These are phyloP conservation scores for Delichon dasypus DNA, from an alignment of 2,797 vertebrate genomes.

Conservation along the genomic window DNA sequence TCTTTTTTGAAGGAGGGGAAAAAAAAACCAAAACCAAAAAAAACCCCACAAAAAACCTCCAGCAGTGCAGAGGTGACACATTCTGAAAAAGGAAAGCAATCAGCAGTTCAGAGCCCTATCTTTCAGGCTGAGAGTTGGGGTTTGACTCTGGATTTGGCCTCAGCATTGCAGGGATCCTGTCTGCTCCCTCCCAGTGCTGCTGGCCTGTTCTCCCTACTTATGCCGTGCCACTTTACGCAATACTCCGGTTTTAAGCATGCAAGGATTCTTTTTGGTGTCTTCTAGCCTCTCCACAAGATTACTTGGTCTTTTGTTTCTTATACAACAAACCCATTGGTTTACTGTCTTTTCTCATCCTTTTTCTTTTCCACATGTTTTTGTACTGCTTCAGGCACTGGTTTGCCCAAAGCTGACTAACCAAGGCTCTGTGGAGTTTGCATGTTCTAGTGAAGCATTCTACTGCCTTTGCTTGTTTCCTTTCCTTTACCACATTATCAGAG, in stretches of 20 bases:
- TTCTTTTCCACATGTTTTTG: neutral
- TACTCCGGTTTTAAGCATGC: neutral
- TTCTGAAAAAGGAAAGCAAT: neutral
- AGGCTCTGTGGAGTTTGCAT: neutral
- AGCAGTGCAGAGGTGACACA: neutral
- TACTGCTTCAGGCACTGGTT: neutral
- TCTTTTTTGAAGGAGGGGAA: neutral
- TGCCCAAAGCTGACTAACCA: neutral
- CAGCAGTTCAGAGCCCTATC: neutral
- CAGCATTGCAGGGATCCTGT: neutral
- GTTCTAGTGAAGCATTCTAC: neutral
- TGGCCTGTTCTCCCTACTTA: neutral
- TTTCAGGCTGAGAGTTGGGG: neutral
- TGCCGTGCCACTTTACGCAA: neutral
- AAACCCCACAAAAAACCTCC: too few species aligned
- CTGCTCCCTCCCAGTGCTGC: neutral
- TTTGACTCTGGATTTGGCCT: neutral
- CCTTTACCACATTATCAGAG: constrained; percentile 7
- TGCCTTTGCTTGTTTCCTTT: constrained; percentile 24
- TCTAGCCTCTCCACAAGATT: neutral
- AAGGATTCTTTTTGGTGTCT: neutral
- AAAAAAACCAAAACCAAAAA: too few species aligned
- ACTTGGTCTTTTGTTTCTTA: neutral
- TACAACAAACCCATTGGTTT: neutral
- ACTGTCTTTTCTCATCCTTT: neutral